These are phyloP conservation scores for Orgyia antiqua DNA, from an alignment of 2,888 invertebrate genomes.

Conservation along the genomic window DNA sequence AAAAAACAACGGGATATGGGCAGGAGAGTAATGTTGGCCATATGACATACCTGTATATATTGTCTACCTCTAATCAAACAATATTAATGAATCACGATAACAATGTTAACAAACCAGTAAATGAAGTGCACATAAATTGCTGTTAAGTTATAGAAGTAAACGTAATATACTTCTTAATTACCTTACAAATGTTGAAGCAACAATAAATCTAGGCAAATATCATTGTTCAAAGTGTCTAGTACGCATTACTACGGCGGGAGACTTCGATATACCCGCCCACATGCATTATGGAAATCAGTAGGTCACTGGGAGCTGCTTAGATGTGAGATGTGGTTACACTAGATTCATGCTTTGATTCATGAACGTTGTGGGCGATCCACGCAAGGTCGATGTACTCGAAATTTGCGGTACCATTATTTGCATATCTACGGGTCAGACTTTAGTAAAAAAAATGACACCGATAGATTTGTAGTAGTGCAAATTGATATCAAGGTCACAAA, in stretches of 20 bases:
- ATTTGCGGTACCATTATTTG: conserved; percentile 73
- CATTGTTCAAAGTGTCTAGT: conserved; percentile 23
- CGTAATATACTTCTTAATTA: conserved; percentile 7
- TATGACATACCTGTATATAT: no score
- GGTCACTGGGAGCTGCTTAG: conserved; percentile 67
- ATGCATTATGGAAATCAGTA: conserved; percentile 68
- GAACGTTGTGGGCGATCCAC: conserved; percentile 52
- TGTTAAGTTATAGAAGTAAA: conserved; percentile 1
- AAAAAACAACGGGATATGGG: no score
- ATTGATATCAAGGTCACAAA: conserved; percentile 72
- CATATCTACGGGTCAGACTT: conserved; percentile 59
- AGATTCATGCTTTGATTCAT: conserved; percentile 61
- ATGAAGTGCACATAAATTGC: not conserved
- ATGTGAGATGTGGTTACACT: conserved; percentile 40
- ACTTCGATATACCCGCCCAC: conserved; percentile 47
- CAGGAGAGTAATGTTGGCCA: no score
- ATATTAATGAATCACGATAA: no score
- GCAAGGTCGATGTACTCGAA: conserved; percentile 73
- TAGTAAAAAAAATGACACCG: conserved; percentile 66
- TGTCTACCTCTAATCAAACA: no score
- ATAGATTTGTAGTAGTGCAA: conserved; percentile 57
- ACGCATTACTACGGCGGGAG: conserved; percentile 28
- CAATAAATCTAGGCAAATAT: conserved; percentile 28
- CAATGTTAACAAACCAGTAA: not conserved
- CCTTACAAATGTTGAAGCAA: conserved; percentile 15